Evolutionary conservation across 1,140 invertebrate species (phyloP), one percentile per base, ranked within the genome.

Genomic region (Orius insidiosus): DNA sequence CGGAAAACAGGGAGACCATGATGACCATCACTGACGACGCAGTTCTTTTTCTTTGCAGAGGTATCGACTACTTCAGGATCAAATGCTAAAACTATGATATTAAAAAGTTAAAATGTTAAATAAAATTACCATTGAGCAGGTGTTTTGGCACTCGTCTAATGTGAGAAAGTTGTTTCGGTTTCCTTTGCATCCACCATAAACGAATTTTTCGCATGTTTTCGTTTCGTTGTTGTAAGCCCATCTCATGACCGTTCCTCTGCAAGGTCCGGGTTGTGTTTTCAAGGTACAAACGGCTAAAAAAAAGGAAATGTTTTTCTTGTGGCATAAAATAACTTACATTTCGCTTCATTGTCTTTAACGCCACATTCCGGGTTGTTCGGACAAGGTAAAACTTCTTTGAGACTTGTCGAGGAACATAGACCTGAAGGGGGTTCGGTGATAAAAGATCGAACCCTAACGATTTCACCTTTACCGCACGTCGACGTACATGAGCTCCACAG

Each of bases 401-500:
- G n/a, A 40, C 15, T 40, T 14, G 38, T n/a, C 24, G 24, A 24
- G 3, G 24, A 24, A 7, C 24, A 24, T 24, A 24, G 24, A 7
- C 24, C 24, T 4, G 24, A 24, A 24, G 24, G 24, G 3, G 24
- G 24, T 24, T 24, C 24, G 3, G 24, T 24, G 7, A 24, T 57
- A 39, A 4, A 61, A 55, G 41, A 59, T 56, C 47, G 60, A 54
- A 16, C 60, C 68, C 68, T 0, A 80, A 65, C 2, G 1, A 19
- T 71, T 66, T 68, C 39, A 51, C 78, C 80, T 4, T 60, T 54
- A 1, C 80, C 81, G 57, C 86, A 89, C 16, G 70, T 71, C 0
- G 68, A 72, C 45, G 69, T 81, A 56, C 86, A 89, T 0, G 70
- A 58, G 5, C 73, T 69, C 85, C 85, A 90, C 14, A 69, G 63